These are phyloP conservation scores for Suricata suricatta DNA, from an alignment of 2,113 vertebrate genomes.

Conservation along the genomic window DNA sequence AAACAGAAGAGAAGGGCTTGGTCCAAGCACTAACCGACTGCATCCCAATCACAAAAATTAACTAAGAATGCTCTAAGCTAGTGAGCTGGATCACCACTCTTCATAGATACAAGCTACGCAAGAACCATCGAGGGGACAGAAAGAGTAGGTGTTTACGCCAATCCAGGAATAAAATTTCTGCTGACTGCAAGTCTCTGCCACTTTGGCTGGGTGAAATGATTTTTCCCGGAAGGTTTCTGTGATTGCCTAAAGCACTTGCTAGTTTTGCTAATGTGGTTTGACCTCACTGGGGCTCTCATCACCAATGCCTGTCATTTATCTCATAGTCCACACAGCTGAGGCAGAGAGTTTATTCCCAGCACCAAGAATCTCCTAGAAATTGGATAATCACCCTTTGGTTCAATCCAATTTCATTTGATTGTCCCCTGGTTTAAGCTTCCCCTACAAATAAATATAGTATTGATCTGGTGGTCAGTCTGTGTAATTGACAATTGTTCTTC, in stretches of 20 bases:
- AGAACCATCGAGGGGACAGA: neutral
- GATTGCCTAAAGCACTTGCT: slow-evolving; percentile 46
- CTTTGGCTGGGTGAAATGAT: slow-evolving; percentile 27
- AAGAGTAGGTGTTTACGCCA: slow-evolving; percentile 5
- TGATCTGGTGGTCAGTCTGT: slow-evolving; percentile 1
- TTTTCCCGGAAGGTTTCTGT: slow-evolving; percentile 37
- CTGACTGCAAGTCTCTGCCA: slow-evolving; percentile 46
- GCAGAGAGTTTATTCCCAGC: slow-evolving; percentile 22
- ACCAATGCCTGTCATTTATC: slow-evolving; percentile 46
- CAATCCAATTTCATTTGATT: slow-evolving; percentile 3
- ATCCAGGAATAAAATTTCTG: slow-evolving; percentile 46
- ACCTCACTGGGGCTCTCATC: slow-evolving; percentile 42
- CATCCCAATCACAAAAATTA: neutral
- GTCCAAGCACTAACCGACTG: neutral
- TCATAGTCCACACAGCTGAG: slow-evolving; percentile 20
- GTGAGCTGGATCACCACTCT: neutral
- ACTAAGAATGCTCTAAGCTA: neutral
- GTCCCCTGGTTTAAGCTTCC: neutral
- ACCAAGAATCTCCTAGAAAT: slow-evolving; percentile 30
- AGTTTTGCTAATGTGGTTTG: slow-evolving; percentile 62
- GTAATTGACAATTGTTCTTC: slow-evolving; percentile 26
- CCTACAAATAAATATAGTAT: slow-evolving; percentile 18
- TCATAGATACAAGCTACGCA: neutral
- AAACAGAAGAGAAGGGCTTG: neutral
- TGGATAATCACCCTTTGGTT: slow-evolving; percentile 16